phyloP scores from a whole-genome alignment of 2,888 invertebrate genomes.

The Strigamia transsilvanica region DNA sequence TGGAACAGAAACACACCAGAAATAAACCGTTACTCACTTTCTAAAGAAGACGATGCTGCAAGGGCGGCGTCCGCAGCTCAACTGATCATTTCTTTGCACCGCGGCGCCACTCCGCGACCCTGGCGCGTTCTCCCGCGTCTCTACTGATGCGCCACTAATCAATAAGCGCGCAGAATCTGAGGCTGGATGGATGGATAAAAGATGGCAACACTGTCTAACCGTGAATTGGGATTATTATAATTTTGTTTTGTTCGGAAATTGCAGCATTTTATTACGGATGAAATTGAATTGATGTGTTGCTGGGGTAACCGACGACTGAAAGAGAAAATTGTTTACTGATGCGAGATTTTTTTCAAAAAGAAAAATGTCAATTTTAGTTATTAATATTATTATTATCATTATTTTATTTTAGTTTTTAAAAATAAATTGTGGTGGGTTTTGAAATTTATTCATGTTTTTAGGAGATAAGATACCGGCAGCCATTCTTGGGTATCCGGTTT shows the following conservation, averaged over 20 bases:
- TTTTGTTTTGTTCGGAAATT: not conserved
- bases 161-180: conserved; percentile 26
- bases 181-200: conserved; percentile 23
- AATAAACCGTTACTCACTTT: not conserved
- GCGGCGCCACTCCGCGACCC: conserved; percentile 33
- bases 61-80: conserved; percentile 43
- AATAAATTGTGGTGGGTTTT: no score
- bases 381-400: no score
- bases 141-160: conserved; percentile 43
- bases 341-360: no score
- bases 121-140: not conserved
- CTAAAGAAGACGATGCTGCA: conserved; percentile 22
- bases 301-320: no score
- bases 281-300: no score
- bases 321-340: no score
- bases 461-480: no score
- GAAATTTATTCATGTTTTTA: no score
- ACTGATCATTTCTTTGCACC: conserved; percentile 38
- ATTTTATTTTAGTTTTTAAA: no score
- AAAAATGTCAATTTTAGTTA: no score
- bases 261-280: no score
- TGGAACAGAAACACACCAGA: not conserved
- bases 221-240: not conserved
- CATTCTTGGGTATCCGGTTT: no score
- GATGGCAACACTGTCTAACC: not conserved